Evolutionary conservation across 2,797 vertebrate genomes (phyloP).

Genomic region (Leptodactylus fallax): DNA sequence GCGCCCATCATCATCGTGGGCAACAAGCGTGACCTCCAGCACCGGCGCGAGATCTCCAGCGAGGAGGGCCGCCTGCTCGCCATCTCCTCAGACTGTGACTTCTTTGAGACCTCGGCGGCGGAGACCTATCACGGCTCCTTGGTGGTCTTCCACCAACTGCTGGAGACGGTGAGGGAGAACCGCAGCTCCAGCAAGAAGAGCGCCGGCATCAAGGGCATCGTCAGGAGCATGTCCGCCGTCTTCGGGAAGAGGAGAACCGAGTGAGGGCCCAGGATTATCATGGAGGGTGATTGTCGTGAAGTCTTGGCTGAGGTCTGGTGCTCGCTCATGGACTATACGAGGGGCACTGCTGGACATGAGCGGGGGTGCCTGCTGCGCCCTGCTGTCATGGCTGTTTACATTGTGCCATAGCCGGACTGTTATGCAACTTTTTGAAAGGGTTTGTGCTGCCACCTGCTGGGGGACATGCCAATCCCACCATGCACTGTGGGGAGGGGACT

Average conservation of each 20-base stretch:
- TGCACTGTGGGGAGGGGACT: constrained; percentile 14
- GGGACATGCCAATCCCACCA: not conserved
- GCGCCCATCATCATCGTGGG: constrained; percentile 78
- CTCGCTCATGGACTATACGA: not conserved
- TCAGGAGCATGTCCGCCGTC: constrained; percentile 80
- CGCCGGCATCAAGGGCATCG: constrained; percentile 74
- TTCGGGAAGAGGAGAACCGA: constrained; percentile 78
- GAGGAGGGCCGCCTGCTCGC: constrained; percentile 81
- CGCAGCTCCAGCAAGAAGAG: constrained; percentile 70
- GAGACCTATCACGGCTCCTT: constrained; percentile 82
- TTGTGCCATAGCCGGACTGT: not conserved
- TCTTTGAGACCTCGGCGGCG: constrained; percentile 82
- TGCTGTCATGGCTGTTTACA: not conserved
- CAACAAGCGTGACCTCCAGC: constrained; percentile 82
- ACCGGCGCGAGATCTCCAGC: constrained; percentile 76
- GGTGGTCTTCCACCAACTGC: constrained; percentile 78
- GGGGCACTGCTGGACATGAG: not conserved
- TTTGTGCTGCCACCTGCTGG: not conserved
- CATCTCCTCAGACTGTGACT: constrained; percentile 76
- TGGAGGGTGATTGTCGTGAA: no score
- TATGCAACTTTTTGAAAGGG: constrained; percentile 7
- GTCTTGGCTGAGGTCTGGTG: not conserved
- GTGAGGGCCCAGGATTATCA: constrained; percentile 55
- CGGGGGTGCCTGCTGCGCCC: not conserved
- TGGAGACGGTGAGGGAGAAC: constrained; percentile 75